Evolutionary conservation across 2,797 vertebrate species (phyloP).

Genomic region (Catharus ustulatus): DNA sequence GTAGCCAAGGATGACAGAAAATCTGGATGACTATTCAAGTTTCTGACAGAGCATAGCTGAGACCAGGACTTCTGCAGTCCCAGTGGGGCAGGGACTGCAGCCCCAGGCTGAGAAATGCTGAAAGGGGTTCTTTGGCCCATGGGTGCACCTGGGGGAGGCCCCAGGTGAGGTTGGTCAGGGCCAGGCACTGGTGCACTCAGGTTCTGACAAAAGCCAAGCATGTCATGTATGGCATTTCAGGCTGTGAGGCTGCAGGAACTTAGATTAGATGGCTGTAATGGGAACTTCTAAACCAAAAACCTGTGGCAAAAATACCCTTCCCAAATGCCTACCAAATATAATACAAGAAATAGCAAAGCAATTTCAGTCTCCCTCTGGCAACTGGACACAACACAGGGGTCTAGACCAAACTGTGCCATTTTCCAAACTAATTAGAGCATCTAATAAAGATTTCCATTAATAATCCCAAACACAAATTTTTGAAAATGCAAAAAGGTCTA

Average conservation of each 20-base stretch:
- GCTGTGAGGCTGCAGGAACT: not conserved
- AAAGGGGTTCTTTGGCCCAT: not conserved
- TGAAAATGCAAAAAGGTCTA: not conserved
- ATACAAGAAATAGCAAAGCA: not conserved
- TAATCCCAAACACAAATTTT: not conserved
- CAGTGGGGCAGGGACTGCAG: not conserved
- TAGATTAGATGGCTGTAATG: not conserved
- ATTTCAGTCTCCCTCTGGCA: not conserved
- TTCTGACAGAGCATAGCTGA: not conserved
- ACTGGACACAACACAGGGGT: not conserved
- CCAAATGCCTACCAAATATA: not conserved
- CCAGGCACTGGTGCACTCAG: not conserved
- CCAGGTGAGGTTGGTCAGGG: not conserved
- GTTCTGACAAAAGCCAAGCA: not conserved
- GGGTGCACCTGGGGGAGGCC: rapidly evolving
- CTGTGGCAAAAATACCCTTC: not conserved
- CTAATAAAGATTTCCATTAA: not conserved
- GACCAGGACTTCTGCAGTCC: not conserved
- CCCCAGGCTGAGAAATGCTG: not conserved
- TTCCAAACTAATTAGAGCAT: not conserved
- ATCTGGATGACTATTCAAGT: rapidly evolving
- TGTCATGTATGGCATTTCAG: not conserved
- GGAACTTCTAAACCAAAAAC: not conserved
- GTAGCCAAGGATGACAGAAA: not conserved
- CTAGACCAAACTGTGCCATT: not conserved